Percentiles rank a stretch among this genome's conserved stretches.
Evolutionary conservation across 2,113 vertebrate species (phyloP).

Genomic region (Tachycineta bicolor): DNA sequence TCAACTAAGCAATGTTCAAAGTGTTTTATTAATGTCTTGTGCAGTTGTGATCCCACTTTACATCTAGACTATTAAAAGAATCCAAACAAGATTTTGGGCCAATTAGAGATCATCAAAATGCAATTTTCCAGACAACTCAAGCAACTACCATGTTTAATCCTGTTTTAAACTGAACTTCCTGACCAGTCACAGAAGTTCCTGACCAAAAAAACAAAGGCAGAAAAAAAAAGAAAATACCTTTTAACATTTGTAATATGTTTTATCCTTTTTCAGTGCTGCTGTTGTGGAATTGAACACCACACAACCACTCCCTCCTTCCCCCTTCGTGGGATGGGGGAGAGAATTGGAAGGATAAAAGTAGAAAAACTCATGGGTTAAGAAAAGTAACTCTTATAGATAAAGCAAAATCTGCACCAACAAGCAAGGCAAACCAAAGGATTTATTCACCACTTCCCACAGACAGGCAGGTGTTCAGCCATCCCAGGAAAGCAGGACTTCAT

Average conservation of each 20-base stretch:
- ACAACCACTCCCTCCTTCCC: accelerated
- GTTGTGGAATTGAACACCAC: neutral
- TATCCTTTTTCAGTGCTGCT: neutral
- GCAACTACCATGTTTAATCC: neutral
- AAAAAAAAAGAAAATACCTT: neutral
- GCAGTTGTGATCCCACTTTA: neutral
- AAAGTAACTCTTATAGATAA: neutral
- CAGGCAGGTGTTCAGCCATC: neutral
- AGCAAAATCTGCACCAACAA: neutral
- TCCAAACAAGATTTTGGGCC: neutral
- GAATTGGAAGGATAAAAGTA: neutral
- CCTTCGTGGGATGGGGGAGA: neutral
- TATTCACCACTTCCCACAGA: accelerated
- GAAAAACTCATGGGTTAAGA: neutral
- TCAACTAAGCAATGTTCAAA: neutral
- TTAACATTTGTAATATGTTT: neutral
- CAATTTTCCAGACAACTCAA: neutral
- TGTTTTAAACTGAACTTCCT: neutral
- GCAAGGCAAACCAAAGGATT: neutral
- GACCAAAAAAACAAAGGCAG: neutral
- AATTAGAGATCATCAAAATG: neutral
- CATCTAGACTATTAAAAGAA: neutral
- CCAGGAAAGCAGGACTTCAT: neutral
- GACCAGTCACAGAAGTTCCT: neutral
- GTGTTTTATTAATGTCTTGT: neutral